Evolutionary conservation across 2,797 vertebrate genomes (phyloP).

Genomic region (Zalophus californianus): DNA sequence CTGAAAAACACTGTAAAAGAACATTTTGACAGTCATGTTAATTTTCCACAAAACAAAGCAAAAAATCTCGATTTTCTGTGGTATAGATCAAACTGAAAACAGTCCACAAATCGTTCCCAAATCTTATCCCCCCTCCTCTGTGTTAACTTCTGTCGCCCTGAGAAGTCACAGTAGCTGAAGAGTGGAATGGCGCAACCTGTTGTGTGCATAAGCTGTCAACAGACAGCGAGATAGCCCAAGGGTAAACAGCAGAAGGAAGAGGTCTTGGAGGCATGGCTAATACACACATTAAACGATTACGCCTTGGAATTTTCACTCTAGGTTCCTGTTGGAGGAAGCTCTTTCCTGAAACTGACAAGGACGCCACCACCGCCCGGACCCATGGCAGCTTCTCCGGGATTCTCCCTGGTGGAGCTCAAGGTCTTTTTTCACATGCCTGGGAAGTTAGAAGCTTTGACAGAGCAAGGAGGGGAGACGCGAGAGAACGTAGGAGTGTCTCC

Average conservation of each 20-base stretch:
- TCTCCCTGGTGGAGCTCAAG: not conserved
- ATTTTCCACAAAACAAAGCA: constrained; percentile 19
- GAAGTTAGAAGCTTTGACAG: not conserved
- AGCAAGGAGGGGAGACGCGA: not conserved
- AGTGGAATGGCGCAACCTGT: not conserved
- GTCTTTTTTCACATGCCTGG: not conserved
- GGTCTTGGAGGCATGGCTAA: not conserved
- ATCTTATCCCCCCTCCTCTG: not conserved
- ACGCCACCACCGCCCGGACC: accelerated
- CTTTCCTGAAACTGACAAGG: not conserved
- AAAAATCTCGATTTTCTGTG: constrained; percentile 40
- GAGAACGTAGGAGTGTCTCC: not conserved
- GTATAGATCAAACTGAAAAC: not conserved
- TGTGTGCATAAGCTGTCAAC: not conserved
- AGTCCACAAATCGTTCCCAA: not conserved
- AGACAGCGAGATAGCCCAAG: not conserved
- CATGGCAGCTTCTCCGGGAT: not conserved
- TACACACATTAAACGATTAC: not conserved
- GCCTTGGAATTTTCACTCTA: not conserved
- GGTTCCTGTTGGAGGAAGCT: not conserved
- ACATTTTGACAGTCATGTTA: constrained; percentile 24
- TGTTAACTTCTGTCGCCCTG: not conserved
- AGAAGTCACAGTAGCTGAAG: not conserved
- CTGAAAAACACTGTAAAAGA: not conserved
- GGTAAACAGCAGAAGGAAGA: not conserved